Conservation (phyloP, 2,888 invertebrate genomes). For the Athalia rosae region DNA sequence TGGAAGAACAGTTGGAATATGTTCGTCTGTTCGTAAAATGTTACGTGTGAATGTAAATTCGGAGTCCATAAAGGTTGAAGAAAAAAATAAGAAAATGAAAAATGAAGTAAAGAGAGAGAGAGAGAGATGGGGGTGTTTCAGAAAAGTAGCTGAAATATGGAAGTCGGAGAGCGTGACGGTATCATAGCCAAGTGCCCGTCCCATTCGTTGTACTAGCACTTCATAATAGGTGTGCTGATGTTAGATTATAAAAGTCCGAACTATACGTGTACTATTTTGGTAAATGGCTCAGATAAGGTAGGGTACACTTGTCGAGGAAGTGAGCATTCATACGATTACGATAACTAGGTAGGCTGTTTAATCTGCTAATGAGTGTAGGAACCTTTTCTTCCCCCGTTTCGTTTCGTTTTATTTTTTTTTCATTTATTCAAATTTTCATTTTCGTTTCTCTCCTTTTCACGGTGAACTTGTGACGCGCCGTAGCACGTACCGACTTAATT, state of each 20-base stretch:
- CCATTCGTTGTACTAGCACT: slow-evolving; percentile 46
- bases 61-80: background rate
- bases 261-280: slow-evolving; percentile 43
- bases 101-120: background rate
- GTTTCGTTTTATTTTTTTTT: background rate
- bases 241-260: slow-evolving; percentile 30
- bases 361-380: slow-evolving; percentile 35
- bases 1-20: background rate
- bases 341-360: slow-evolving; percentile 42
- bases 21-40: slow-evolving; percentile 1
- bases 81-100: background rate
- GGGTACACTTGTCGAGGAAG: slow-evolving; percentile 46
- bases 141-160: slow-evolving; percentile 19
- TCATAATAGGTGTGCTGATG: slow-evolving; percentile 46
- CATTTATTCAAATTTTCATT: background rate
- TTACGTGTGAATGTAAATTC: background rate
- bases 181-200: slow-evolving; percentile 44
- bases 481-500: slow-evolving; percentile 21
- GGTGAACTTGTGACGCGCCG: background rate
- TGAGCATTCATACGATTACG: slow-evolving; percentile 46
- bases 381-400: background rate
- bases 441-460: background rate
- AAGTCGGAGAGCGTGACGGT: slow-evolving; percentile 41
- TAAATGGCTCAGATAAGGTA: slow-evolving; percentile 44
- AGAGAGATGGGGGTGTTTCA: background rate